phyloP scores from a whole-genome alignment of 2,113 vertebrate genomes.

The Tor tambroides region DNA sequence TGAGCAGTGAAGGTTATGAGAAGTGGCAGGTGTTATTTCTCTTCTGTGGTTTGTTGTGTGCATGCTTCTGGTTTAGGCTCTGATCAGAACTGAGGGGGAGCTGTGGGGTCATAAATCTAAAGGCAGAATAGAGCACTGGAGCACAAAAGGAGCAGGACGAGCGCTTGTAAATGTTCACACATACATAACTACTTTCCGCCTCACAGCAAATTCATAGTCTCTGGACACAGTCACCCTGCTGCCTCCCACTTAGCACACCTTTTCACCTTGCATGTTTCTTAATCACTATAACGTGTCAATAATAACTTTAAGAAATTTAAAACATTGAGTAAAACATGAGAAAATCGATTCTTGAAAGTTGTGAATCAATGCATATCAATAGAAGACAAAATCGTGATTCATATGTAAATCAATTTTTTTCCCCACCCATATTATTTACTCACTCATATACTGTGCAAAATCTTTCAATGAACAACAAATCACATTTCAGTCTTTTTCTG shows the following conservation, averaged over 20 bases:
- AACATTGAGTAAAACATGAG: too few species aligned
- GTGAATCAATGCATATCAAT: too few species aligned
- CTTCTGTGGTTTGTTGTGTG: conserved; percentile 16
- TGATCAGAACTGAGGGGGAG: conserved; percentile 22
- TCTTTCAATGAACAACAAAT: too few species aligned
- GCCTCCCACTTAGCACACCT: conserved; percentile 21
- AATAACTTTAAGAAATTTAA: not conserved
- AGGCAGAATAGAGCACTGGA: conserved; percentile 25
- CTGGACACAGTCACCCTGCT: not conserved
- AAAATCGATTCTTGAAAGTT: too few species aligned
- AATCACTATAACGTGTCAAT: not conserved
- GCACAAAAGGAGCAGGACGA: conserved; percentile 11
- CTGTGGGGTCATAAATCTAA: conserved; percentile 48
- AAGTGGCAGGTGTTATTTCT: conserved; percentile 30
- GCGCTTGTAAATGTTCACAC: conserved; percentile 29
- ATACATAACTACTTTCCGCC: not conserved
- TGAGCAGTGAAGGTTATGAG: conserved; percentile 37
- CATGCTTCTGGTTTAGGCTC: conserved; percentile 40
- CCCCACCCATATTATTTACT: too few species aligned
- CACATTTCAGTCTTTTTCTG: too few species aligned
- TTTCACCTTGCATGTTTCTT: not conserved
- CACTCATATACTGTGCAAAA: too few species aligned
- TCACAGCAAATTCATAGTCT: not conserved
- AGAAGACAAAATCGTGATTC: too few species aligned
- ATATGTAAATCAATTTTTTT: too few species aligned